phyloP scores from a whole-genome alignment of 2,888 invertebrate species.

The Cataglyphis albicans region DNA sequence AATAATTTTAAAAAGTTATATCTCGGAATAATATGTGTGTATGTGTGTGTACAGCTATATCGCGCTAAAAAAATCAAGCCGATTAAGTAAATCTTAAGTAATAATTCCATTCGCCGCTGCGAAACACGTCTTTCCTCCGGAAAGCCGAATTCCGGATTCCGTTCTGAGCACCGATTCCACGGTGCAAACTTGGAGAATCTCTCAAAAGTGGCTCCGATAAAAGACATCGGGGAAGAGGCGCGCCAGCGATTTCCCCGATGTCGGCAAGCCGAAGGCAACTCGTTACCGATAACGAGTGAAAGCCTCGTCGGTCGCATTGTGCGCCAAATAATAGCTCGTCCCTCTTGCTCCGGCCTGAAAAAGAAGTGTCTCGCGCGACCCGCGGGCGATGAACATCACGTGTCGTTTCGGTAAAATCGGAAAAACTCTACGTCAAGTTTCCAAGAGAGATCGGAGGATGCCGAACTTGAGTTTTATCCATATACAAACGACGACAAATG shows the following conservation, averaged over 20 bases:
- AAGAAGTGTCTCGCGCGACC: constrained; percentile 48
- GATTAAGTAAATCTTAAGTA: background rate
- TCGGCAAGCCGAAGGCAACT: constrained; percentile 64
- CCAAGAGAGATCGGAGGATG: background rate
- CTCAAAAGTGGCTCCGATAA: constrained; percentile 55
- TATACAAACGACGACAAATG: background rate
- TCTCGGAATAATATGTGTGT: background rate
- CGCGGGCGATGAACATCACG: constrained; percentile 58
- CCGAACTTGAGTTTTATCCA: background rate
- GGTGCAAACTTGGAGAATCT: constrained; percentile 65
- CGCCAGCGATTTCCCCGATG: constrained; percentile 69
- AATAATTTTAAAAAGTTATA: background rate
- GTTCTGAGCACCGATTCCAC: constrained; percentile 5
- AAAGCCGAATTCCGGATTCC: constrained; percentile 24
- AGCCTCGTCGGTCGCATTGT: constrained; percentile 72
- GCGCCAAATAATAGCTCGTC: constrained; percentile 69
- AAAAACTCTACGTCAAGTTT: constrained; percentile 51
- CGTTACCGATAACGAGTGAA: constrained; percentile 76
- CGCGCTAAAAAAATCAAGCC: too few relatives aligned
- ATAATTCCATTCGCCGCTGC: constrained; percentile 77
- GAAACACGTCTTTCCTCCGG: constrained; percentile 77
- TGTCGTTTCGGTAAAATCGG: constrained; percentile 48
- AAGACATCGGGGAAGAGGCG: constrained; percentile 45
- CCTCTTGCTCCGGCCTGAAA: constrained; percentile 42
- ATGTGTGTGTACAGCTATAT: background rate